phyloP scores from a whole-genome alignment of 2,888 invertebrate genomes.

The Meteorus cinctellus region DNA sequence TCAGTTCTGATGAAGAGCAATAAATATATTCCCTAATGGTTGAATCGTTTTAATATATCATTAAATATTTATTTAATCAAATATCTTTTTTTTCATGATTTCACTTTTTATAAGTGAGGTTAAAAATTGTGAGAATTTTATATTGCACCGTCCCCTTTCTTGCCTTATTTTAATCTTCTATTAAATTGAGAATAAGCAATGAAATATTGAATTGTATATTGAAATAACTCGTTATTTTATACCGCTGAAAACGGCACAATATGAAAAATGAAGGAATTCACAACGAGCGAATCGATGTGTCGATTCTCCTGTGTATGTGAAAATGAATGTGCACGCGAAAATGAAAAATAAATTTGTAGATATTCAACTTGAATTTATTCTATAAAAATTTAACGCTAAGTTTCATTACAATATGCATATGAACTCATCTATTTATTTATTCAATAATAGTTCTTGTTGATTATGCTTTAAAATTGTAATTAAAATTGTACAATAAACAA shows the following conservation, averaged over 20 bases:
- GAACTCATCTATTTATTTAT: not conserved
- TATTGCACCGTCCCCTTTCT: slow-evolving; percentile 21
- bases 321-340: not conserved
- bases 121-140: slow-evolving; percentile 31
- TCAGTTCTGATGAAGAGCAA: slow-evolving; percentile 40
- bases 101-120: not conserved
- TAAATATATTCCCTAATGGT: not conserved
- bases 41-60: slow-evolving; percentile 18
- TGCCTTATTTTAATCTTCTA: not conserved
- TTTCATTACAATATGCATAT: not conserved
- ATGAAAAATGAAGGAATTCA: not conserved
- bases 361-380: not conserved
- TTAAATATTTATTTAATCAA: slow-evolving; percentile 38
- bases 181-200: not conserved
- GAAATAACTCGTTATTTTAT: not conserved
- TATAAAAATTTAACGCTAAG: not conserved
- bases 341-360: not conserved
- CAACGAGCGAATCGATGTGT: slow-evolving; percentile 10
- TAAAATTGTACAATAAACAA: not conserved
- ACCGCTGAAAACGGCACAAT: not conserved
- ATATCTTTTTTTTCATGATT: slow-evolving; percentile 36
- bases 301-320: slow-evolving; percentile 13
- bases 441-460: not conserved
- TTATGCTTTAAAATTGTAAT: not conserved
- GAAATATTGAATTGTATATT: not conserved